Percentiles rank a stretch among this genome's conserved stretches.
phyloP scores from a whole-genome alignment of 35 echinoderm and acorn worm genomes.

The Strongylocentrotus purpuratus region DNA sequence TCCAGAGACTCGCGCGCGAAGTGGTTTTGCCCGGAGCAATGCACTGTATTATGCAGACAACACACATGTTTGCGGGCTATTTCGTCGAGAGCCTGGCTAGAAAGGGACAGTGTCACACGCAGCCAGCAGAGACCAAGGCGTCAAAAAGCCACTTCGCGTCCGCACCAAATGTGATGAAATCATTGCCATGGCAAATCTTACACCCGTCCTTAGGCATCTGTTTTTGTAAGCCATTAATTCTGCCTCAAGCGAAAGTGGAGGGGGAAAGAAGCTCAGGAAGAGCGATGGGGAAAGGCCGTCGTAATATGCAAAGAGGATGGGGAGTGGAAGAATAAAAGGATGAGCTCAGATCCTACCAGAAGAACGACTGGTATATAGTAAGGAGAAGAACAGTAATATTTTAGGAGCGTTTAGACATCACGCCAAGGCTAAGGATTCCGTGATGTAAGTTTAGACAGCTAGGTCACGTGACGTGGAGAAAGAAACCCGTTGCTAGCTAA shows the following conservation, averaged over 20 bases:
- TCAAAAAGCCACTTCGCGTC: slow-evolving; percentile 28
- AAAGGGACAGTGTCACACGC: slow-evolving; percentile 37
- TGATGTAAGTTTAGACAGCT: background rate
- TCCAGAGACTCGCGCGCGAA: background rate
- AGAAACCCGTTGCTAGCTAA: background rate
- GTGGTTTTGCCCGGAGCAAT: slow-evolving; percentile 45
- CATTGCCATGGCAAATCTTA: slow-evolving; percentile 49
- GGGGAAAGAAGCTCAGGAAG: slow-evolving; percentile 19
- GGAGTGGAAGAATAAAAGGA: background rate
- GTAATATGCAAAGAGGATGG: background rate
- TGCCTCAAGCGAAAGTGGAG: slow-evolving; percentile 5
- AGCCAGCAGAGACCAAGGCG: slow-evolving; percentile 12
- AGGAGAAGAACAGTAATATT: background rate
- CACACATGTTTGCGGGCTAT: slow-evolving; percentile 43
- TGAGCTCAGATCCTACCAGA: background rate
- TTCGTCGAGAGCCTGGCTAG: slow-evolving; percentile 24
- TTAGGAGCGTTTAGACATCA: background rate
- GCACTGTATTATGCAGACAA: slow-evolving; percentile 43
- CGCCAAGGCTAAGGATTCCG: background rate
- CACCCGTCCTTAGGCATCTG: slow-evolving; percentile 45
- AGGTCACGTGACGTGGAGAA: background rate
- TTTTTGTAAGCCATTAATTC: slow-evolving; percentile 58
- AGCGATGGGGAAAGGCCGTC: slow-evolving; percentile 12
- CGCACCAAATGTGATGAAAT: slow-evolving; percentile 54
- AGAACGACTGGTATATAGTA: background rate